Conservation (phyloP, 2,797 vertebrate species). For the Enteromius unitaeniatus region DNA sequence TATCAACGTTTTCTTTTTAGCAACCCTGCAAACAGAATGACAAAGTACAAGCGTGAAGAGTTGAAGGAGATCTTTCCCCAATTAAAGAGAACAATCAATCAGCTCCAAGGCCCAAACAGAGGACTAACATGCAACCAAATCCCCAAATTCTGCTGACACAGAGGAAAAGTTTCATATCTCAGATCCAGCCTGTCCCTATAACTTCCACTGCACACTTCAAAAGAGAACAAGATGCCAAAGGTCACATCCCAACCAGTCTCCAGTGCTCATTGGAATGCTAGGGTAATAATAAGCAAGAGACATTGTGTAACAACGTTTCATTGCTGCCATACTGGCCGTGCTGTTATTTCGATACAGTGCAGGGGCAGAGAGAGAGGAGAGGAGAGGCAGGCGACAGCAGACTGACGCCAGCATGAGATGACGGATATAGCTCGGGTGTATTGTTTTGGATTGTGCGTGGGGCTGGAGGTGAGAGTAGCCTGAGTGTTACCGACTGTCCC, state of each 20-base stretch:
- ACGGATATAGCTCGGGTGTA: slow-evolving; percentile 57
- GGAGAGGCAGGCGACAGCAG: slow-evolving; percentile 41
- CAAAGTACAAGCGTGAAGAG: slow-evolving; percentile 55
- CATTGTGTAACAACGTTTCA: slow-evolving; percentile 45
- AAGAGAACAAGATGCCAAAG: slow-evolving; percentile 64
- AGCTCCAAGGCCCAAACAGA: slow-evolving; percentile 80
- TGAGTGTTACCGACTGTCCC: slow-evolving; percentile 44
- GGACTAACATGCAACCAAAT: slow-evolving; percentile 82
- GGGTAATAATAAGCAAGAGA: slow-evolving; percentile 58
- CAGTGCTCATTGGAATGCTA: slow-evolving; percentile 36
- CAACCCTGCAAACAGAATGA: background rate
- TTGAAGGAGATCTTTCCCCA: slow-evolving; percentile 66
- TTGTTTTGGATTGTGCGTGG: slow-evolving; percentile 52
- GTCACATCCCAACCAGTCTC: slow-evolving; percentile 53
- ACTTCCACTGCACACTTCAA: slow-evolving; percentile 67
- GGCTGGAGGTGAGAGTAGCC: slow-evolving; percentile 58
- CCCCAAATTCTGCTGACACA: slow-evolving; percentile 78
- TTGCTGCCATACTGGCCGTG: slow-evolving; percentile 36
- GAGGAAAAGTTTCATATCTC: slow-evolving; percentile 74
- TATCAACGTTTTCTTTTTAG: background rate
- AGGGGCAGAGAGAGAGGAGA: slow-evolving; percentile 27
- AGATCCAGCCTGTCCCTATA: slow-evolving; percentile 70
- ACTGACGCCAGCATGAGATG: slow-evolving; percentile 57
- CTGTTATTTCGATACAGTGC: slow-evolving; percentile 40
- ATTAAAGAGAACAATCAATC: slow-evolving; percentile 84